Evolutionary conservation across 2,888 invertebrate species (phyloP), one percentile per base, ranked within the genome.

Genomic region (Quadroppia sp.): DNA sequence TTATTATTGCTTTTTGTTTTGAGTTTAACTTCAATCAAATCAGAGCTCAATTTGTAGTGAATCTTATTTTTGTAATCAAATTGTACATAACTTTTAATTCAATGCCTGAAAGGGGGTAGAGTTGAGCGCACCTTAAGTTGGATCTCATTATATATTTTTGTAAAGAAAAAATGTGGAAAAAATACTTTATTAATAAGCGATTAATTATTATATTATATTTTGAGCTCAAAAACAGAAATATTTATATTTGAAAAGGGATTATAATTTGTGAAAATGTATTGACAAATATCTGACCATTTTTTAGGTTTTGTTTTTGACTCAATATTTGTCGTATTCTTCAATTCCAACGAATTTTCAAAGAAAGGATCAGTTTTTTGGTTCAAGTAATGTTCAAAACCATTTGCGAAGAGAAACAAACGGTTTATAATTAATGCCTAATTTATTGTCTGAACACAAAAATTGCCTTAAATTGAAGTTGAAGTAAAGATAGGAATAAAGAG

Each of bases 71-170:
- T 3, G 15, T 6, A 9, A 4, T 7, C 36, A 36, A 36, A 7
- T 36, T 7, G 11, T 36, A 36, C 6, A 36, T 11, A 45, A 11
- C 15, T 13, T 13, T 45, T 45, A n/a, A n/a, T n/a, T n/a, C n/a
- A n/a, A n/a, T n/a, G n/a, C n/a, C n/a, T n/a, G n/a, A n/a, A n/a
- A n/a, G 15, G 23, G 17, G n/a, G 36, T n/a, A 36, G 61, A 64
- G 36, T 69, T 69, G 69, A 69, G 69, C 17, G 69, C 69, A 69
- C 25, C 69, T 15, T 3, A 4, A 25, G 45, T 40, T 69, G 42
- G 69, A 69, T 69, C 69, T 69, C 69, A 69, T 64, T 64, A 64
- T 69, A 17, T 69, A 69, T 69, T 69, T 69, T 69, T 69, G 69
- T 69, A 69, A 20, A 59, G 15, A 4, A 59, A 45, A 15, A 17